Percentiles rank a stretch among this genome's conserved stretches.
Conservation (phyloP, 2,888 invertebrate genomes). For the Noctua comes region DNA sequence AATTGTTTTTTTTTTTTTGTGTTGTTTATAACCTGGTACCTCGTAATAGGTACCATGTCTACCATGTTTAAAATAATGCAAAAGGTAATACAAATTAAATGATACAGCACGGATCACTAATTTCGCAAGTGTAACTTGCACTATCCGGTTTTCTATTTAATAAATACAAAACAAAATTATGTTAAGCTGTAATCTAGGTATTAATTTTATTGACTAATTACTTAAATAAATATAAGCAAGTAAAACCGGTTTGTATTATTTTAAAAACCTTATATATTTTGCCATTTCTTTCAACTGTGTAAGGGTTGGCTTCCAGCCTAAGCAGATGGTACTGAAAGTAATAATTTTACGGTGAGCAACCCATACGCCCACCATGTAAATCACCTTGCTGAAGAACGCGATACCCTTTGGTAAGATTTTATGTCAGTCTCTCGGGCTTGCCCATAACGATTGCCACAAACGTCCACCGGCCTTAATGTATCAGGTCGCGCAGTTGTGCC, state of each 20-base stretch:
- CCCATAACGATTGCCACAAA: neutral
- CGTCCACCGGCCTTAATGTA: neutral
- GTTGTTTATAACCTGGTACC: neutral
- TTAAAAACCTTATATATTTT: neutral
- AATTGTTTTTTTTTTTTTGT: neutral
- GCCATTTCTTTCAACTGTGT: neutral
- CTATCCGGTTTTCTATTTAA: constrained; percentile 37
- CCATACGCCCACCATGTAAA: neutral
- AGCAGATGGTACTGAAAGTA: neutral
- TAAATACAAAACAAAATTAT: constrained; percentile 40
- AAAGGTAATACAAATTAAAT: neutral
- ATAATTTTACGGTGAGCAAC: neutral
- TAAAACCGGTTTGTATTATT: constrained; percentile 2
- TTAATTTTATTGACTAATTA: constrained; percentile 47
- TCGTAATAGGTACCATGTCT: too few relatives aligned
- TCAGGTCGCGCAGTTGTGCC: neutral
- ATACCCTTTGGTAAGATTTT: neutral
- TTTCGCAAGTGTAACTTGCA: constrained; percentile 36
- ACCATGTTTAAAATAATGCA: neutral
- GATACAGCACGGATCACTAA: constrained; percentile 4
- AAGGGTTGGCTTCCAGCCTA: neutral
- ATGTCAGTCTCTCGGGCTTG: neutral
- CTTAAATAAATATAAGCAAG: constrained; percentile 62
- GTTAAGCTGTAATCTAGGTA: constrained; percentile 46
- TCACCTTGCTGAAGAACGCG: neutral